These are phyloP conservation scores for Acrocephalus scirpaceus DNA, from an alignment of 2,797 vertebrate species.

Conservation along the genomic window DNA sequence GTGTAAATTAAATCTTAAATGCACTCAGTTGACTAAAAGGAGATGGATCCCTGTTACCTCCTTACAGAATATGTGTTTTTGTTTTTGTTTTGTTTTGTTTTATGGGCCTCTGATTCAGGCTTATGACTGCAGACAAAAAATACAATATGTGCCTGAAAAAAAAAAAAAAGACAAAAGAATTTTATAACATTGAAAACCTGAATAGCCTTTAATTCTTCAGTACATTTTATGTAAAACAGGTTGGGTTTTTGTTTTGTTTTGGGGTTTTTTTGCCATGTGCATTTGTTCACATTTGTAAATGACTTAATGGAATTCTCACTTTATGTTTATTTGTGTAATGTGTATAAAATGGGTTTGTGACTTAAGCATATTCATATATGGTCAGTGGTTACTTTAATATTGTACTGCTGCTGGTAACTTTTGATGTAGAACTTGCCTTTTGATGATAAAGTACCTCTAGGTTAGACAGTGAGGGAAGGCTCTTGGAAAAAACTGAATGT, in stretches of 20 bases:
- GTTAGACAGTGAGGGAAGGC: constrained; percentile 77
- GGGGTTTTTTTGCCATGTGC: constrained; percentile 83
- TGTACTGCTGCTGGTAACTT: constrained; percentile 91
- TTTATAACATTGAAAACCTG: constrained; percentile 84
- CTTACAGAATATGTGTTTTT: constrained; percentile 62
- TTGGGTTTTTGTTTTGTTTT: constrained; percentile 71
- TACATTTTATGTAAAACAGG: constrained; percentile 79
- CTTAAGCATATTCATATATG: constrained; percentile 88
- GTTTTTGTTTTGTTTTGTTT: constrained; percentile 56
- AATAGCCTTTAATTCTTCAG: constrained; percentile 85
- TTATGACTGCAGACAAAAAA: constrained; percentile 79
- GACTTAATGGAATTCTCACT: constrained; percentile 85
- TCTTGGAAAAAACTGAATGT: constrained; percentile 77
- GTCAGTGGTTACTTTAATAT: constrained; percentile 89
- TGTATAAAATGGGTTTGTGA: constrained; percentile 89
- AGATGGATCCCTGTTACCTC: constrained; percentile 77
- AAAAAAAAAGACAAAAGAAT: constrained; percentile 81
- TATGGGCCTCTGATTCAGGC: constrained; percentile 76
- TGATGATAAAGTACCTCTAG: constrained; percentile 73
- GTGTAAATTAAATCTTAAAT: constrained; percentile 74
- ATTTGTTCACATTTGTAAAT: constrained; percentile 89
- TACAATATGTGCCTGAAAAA: constrained; percentile 88
- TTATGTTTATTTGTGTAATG: constrained; percentile 88
- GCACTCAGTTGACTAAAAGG: constrained; percentile 74
- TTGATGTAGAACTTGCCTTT: constrained; percentile 80